These are phyloP conservation scores for Parauchenoglanis ngamensis DNA, from an alignment of 2,797 vertebrate genomes.

Conservation along the genomic window DNA sequence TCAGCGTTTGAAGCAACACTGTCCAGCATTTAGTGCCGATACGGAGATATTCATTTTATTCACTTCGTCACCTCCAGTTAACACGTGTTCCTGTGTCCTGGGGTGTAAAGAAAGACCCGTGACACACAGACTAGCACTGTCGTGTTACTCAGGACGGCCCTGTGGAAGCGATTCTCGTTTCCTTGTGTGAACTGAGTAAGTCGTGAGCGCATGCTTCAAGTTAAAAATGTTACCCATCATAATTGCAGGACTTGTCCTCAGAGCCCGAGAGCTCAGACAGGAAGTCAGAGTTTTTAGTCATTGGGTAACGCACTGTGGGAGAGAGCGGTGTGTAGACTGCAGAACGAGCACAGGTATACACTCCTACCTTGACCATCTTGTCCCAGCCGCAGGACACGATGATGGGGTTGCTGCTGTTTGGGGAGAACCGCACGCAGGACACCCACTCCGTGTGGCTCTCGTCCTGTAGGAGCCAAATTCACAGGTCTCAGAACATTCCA, in stretches of 20 bases:
- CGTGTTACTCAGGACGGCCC: no score
- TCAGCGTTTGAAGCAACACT: no score
- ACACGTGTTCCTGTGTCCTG: neutral
- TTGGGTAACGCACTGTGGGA: constrained; percentile 27
- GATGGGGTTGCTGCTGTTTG: constrained; percentile 97
- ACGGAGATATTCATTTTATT: neutral
- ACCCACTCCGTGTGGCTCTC: constrained; percentile 93
- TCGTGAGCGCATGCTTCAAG: neutral
- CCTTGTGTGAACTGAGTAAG: no score
- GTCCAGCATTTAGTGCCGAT: no score
- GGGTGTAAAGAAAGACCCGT: neutral
- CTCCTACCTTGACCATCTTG: constrained; percentile 89
- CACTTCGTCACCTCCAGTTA: neutral
- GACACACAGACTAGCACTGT: neutral
- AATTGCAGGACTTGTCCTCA: constrained; percentile 60
- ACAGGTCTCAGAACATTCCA: neutral
- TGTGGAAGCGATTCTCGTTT: no score
- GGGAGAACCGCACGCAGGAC: constrained; percentile 93
- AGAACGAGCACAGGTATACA: neutral
- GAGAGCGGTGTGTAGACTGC: neutral
- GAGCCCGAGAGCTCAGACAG: constrained; percentile 50
- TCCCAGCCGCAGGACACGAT: constrained; percentile 97
- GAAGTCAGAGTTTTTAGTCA: constrained; percentile 60
- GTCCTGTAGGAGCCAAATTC: constrained; percentile 71
- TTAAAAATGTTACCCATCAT: constrained; percentile 56